Evolutionary conservation across 2,797 vertebrate species (phyloP).

Genomic region (Acomys russatus): DNA sequence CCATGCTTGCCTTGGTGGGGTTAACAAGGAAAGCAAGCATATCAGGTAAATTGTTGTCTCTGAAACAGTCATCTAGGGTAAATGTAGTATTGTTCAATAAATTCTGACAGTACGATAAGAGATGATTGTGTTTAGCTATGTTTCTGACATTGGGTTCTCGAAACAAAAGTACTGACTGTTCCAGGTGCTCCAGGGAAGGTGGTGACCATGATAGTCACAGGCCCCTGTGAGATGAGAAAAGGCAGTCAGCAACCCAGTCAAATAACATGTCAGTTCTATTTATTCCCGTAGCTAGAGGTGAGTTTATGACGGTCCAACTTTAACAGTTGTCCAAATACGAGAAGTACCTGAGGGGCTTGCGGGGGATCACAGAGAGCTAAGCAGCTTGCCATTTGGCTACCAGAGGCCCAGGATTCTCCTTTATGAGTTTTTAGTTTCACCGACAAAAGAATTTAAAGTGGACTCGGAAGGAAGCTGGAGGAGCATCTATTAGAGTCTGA

Average conservation of each 20-base stretch:
- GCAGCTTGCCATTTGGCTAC: background rate
- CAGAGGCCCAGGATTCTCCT: background rate
- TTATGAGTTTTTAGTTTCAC: background rate
- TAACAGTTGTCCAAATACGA: conserved; percentile 16
- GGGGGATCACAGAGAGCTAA: background rate
- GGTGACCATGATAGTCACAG: background rate
- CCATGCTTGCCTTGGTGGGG: background rate
- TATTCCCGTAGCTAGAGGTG: background rate
- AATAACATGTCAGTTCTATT: background rate
- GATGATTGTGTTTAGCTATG: background rate
- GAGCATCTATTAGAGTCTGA: background rate
- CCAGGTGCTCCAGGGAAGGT: background rate
- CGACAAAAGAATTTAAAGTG: background rate
- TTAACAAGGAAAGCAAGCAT: background rate
- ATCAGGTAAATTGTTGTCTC: background rate
- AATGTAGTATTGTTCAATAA: background rate
- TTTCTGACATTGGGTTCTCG: background rate
- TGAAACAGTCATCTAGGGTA: background rate
- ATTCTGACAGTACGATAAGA: background rate
- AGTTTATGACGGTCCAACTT: background rate
- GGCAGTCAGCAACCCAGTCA: background rate
- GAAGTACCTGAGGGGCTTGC: background rate
- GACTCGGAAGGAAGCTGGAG: background rate
- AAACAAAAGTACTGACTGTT: background rate
- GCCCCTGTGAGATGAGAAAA: background rate